Percentiles rank a stretch among this genome's conserved stretches.
These are phyloP conservation scores for Alviniconcha strummeri DNA, from an alignment of 2,888 invertebrate species.

Conservation along the genomic window DNA sequence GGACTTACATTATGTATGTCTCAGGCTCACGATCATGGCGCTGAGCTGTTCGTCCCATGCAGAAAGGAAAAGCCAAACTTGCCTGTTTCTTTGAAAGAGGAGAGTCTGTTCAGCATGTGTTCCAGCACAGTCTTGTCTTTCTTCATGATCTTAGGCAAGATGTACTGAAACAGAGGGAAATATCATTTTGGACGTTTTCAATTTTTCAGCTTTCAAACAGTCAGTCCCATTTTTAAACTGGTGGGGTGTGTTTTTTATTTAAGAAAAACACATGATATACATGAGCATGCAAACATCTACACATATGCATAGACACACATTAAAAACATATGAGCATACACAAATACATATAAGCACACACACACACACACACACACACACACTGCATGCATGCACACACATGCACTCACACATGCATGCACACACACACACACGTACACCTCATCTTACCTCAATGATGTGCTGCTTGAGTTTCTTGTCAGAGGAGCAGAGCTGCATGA, in stretches of 20 bases:
- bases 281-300: too few relatives aligned
- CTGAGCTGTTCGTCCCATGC: neutral
- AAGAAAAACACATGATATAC: too few relatives aligned
- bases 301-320: too few relatives aligned
- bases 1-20: neutral
- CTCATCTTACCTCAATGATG: slow-evolving; percentile 60
- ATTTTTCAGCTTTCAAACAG: too few relatives aligned
- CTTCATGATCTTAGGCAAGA: slow-evolving; percentile 65
- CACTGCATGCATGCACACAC: neutral
- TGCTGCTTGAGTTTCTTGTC: slow-evolving; percentile 58
- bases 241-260: too few relatives aligned
- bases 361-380: too few relatives aligned
- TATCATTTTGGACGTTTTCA: too few relatives aligned
- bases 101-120: slow-evolving; percentile 54
- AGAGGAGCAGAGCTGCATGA: slow-evolving; percentile 58
- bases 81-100: slow-evolving; percentile 31
- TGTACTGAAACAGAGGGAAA: slow-evolving; percentile 55
- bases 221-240: too few relatives aligned
- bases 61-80: neutral
- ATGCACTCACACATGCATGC: neutral
- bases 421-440: neutral
- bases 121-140: slow-evolving; percentile 51
- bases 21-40: neutral
- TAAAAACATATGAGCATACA: too few relatives aligned
- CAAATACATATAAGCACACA: too few relatives aligned